Evolutionary conservation across 2,797 vertebrate genomes (phyloP).

Genomic region (Micromesistius poutassou): DNA sequence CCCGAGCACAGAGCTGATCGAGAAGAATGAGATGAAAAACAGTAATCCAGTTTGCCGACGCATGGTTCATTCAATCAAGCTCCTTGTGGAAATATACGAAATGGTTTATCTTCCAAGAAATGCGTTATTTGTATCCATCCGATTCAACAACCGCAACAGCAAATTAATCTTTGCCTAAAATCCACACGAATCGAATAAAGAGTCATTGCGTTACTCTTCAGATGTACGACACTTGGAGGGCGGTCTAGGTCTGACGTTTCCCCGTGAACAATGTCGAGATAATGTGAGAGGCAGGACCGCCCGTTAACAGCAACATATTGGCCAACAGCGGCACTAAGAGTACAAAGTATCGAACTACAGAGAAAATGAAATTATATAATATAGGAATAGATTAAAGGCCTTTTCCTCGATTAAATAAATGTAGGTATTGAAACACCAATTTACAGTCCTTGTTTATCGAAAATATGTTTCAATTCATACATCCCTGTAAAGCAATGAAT

Average conservation of each 20-base stretch:
- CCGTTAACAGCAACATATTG: background rate
- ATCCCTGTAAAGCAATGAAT: constrained; percentile 51
- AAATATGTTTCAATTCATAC: constrained; percentile 28
- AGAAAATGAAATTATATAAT: background rate
- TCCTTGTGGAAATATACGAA: constrained; percentile 53
- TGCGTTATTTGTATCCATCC: constrained; percentile 48
- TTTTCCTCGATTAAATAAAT: background rate
- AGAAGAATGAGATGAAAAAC: constrained; percentile 42
- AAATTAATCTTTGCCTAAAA: background rate
- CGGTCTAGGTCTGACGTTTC: no score
- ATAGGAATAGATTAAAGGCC: background rate
- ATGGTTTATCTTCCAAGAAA: constrained; percentile 54
- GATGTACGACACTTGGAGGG: no score
- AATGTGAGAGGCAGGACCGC: constrained; percentile 18
- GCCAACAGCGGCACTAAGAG: constrained; percentile 1
- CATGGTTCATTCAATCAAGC: constrained; percentile 60
- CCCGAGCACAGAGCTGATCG: constrained; percentile 60
- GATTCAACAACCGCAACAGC: background rate
- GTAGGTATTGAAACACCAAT: background rate
- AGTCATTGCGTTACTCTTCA: no score
- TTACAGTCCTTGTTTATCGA: background rate
- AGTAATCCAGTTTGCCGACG: constrained; percentile 51
- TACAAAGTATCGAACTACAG: background rate
- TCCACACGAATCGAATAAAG: no score
- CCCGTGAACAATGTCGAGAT: background rate